A percentile compares a stretch with the other conserved stretches of the same genome.
These are phyloP conservation scores for Acromyrmex heyeri DNA, from an alignment of 1,140 invertebrate genomes.

Conservation along the genomic window DNA sequence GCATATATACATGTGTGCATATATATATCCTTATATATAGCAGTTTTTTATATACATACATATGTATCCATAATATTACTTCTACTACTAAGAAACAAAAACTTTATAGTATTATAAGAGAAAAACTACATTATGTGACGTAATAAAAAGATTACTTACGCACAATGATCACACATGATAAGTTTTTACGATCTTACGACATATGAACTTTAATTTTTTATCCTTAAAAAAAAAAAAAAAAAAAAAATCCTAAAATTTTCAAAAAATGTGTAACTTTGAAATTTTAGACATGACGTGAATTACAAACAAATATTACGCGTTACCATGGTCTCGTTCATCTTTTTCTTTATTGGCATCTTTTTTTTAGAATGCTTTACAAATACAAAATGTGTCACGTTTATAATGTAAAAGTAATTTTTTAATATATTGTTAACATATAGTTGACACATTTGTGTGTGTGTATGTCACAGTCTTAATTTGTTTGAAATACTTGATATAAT, in stretches of 20 bases:
- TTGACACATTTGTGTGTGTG: not conserved
- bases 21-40: not conserved
- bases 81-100: not conserved
- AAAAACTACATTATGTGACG: not conserved
- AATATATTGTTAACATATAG: not conserved
- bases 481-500: constrained; percentile 3
- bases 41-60: not conserved
- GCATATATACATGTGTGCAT: not conserved
- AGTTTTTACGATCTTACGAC: not conserved
- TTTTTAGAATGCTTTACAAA: not conserved
- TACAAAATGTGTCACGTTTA: not conserved
- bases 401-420: constrained; percentile 19
- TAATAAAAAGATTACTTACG: constrained; percentile 65
- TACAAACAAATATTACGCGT: constrained; percentile 35
- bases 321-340: constrained; percentile 28
- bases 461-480: not conserved
- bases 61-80: not conserved
- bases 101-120: not conserved
- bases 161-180: constrained; percentile 77
- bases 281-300: not conserved
- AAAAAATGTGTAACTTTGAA: not conserved
- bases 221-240: no score
- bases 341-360: constrained; percentile 37
- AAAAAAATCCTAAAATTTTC: constrained; percentile 48
- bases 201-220: not conserved